Conservation (phyloP, 2,888 invertebrate species). For the Lasioglossum leucozonium region DNA sequence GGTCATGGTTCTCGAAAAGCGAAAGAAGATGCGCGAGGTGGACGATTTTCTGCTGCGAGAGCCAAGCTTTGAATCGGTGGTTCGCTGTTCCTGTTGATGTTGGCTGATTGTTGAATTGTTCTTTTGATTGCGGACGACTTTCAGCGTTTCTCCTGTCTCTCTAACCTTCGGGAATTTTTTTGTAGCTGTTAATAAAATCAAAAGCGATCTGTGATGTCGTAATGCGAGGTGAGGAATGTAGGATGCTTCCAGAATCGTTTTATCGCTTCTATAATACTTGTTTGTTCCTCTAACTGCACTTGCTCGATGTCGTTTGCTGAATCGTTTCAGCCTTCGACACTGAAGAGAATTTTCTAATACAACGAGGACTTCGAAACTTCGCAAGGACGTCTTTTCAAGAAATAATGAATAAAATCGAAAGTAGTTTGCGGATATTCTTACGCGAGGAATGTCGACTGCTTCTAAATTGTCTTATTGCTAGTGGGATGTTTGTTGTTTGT, state of each 20-base stretch:
- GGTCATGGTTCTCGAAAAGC: constrained; percentile 64
- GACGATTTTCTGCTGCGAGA: neutral
- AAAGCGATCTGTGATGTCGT: neutral
- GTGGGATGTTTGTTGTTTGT: neutral
- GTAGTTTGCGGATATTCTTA: neutral
- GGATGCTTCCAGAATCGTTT: neutral
- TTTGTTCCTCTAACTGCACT: neutral
- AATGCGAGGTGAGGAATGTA: neutral
- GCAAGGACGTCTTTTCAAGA: neutral
- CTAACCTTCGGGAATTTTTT: neutral
- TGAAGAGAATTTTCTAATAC: neutral
- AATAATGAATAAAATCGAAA: neutral
- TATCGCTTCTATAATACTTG: neutral
- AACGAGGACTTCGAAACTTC: neutral
- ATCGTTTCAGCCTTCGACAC: neutral
- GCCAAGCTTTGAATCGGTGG: neutral
- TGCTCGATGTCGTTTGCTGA: neutral
- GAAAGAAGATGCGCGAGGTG: constrained; percentile 52
- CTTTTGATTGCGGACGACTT: neutral
- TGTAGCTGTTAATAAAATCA: neutral
- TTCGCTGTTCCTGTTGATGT: neutral
- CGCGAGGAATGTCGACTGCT: neutral
- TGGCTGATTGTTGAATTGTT: neutral
- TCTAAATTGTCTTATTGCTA: neutral
- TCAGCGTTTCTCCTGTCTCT: neutral